Base-by-base conservation (phyloP, 2,888 invertebrate species). In the Acanthosoma haemorrhoidale region DNA sequence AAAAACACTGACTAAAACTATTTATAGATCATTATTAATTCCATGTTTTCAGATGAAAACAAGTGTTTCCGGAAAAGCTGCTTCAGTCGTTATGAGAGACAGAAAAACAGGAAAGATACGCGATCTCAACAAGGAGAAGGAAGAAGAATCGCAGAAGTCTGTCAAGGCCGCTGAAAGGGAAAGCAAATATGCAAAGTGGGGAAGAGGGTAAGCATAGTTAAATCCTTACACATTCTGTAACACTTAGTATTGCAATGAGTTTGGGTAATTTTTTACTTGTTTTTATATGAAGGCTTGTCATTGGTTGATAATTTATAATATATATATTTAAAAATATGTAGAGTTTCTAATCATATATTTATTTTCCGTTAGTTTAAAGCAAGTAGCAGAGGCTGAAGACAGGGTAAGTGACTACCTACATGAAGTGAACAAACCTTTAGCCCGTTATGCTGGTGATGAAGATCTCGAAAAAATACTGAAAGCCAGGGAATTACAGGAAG, bases 351-450 rank as follows among this genome's bases (percentile, higher is more conserved):
- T n/a, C n/a, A n/a, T n/a, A n/a, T n/a, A n/a, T n/a, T 34, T 2
- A 31, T 60, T 68, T 63, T 64, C 41, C 79, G 80, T 29, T 78
- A 88, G 88, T 0, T 77, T 94, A 59, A 93, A 92, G 77, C 96
- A 96, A 82, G 82, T 89, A 0, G 88, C 92, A 78, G 88, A 88
- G 15, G 86, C 87, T 66, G 83, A 87, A 38, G 84, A 86, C 8
- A 85, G 87, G 51, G 78, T 91, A 1, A 84, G 87, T 25, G 88
- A 91, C n/a, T 90, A 88, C 76, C 78, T 90, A 0, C 87, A 93
- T 76, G 96, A 96, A 79, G 89, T 93, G 77, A 84, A 86, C 29
- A 98, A 98, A 78, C 97, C 97, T 0, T 80, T 99, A 66, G 96
- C 98, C 0, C 84, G 98, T 32, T 91, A 92, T 78, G 88, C 86